A percentile compares a stretch with the other conserved stretches of the same genome.
phyloP scores from a whole-genome alignment of 2,888 invertebrate species.

The Sphecodes monilicornis region DNA sequence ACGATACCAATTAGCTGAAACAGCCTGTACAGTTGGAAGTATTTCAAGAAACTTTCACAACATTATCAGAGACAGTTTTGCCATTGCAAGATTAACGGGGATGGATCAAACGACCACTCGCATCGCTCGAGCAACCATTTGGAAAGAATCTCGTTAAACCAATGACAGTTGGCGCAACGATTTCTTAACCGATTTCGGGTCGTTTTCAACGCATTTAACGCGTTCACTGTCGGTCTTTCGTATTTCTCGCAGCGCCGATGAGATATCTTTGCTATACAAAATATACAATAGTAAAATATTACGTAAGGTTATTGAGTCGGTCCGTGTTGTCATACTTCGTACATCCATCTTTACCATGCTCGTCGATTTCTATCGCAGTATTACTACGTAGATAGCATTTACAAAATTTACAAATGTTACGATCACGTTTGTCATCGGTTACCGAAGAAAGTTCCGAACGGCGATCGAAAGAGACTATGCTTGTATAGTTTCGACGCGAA shows the following conservation, averaged over 20 bases:
- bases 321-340: constrained; percentile 1
- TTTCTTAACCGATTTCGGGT: not conserved
- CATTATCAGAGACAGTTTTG: not conserved
- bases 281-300: constrained; percentile 3
- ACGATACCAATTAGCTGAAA: not conserved
- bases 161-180: not conserved
- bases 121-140: not conserved
- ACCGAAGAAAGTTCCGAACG: not conserved
- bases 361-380: not conserved
- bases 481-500: constrained; percentile 14
- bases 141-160: not conserved
- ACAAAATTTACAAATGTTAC: not conserved
- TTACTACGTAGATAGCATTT: not conserved
- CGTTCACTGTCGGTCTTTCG: not conserved
- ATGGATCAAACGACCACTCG: not conserved
- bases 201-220: not conserved
- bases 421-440: not conserved
- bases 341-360: not conserved
- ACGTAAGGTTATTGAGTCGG: not conserved
- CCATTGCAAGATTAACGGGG: not conserved
- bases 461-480: constrained; percentile 15
- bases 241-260: not conserved
- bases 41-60: not conserved
- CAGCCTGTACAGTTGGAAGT: not conserved
- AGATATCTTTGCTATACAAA: not conserved